A percentile compares a stretch with the other conserved stretches of the same genome.
Evolutionary conservation across 2,113 vertebrate species (phyloP).

Genomic region (Aldabrachelys gigantea): DNA sequence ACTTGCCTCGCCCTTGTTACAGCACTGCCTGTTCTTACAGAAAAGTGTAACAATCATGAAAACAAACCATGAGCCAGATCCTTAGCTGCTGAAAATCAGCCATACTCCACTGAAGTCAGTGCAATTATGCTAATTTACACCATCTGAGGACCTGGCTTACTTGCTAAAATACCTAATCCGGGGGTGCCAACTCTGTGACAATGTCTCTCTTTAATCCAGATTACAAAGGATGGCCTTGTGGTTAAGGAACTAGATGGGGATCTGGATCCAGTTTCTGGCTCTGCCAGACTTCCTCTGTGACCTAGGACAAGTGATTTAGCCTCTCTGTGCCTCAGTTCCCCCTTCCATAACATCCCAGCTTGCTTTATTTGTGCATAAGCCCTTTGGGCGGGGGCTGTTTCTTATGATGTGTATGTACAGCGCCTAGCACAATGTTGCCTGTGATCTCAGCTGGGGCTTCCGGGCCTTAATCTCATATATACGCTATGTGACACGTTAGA

Average conservation of each 20-base stretch:
- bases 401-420: not conserved
- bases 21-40: conserved; percentile 23
- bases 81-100: not conserved
- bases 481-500: not conserved
- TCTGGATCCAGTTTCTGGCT: not conserved
- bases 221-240: not conserved
- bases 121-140: not conserved
- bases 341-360: not conserved
- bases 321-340: not conserved
- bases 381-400: not conserved
- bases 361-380: not conserved
- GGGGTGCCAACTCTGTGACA: not conserved
- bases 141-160: not conserved
- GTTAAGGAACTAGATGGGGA: not conserved
- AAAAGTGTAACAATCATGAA: conserved; percentile 61
- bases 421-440: not conserved
- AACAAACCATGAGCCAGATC: conserved; percentile 53
- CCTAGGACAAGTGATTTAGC: not conserved
- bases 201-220: not conserved
- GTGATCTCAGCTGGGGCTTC: not conserved
- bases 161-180: not conserved
- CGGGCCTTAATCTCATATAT: not conserved
- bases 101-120: not conserved
- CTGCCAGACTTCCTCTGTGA: too few species aligned
- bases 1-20: too few species aligned